Evolutionary conservation across 2,797 vertebrate species (phyloP).

Genomic region (Hoplostethus atlanticus): DNA sequence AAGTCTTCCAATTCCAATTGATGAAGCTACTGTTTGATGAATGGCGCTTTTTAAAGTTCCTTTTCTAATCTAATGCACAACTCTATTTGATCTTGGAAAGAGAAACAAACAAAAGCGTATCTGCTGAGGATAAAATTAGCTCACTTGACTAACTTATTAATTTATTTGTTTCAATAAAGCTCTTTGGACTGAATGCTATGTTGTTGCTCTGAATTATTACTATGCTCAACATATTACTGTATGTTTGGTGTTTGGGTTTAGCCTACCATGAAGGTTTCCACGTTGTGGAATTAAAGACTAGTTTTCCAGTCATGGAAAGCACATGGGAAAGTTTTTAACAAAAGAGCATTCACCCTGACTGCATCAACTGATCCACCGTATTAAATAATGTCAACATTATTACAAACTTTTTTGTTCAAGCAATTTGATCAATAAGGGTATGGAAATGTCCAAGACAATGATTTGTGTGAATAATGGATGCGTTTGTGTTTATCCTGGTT

Average conservation of each 20-base stretch:
- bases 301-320: background rate
- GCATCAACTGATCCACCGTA: background rate
- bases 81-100: slow-evolving; percentile 71
- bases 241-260: background rate
- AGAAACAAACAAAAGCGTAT: slow-evolving; percentile 66
- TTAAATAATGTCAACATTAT: background rate
- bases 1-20: slow-evolving; percentile 78
- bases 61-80: slow-evolving; percentile 75
- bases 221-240: background rate
- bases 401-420: no score
- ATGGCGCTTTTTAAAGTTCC: slow-evolving; percentile 49
- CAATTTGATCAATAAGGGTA: no score
- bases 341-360: background rate
- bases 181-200: slow-evolving; percentile 83
- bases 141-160: slow-evolving; percentile 97
- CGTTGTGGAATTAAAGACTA: background rate
- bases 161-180: slow-evolving; percentile 97
- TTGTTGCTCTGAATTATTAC: background rate
- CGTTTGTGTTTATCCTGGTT: no score
- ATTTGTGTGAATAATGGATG: no score
- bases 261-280: background rate
- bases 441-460: no score
- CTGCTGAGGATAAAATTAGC: slow-evolving; percentile 85
- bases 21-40: slow-evolving; percentile 63
- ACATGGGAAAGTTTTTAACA: background rate